Conservation (phyloP, 2,888 invertebrate genomes). For the Spilosoma lubricipeda region DNA sequence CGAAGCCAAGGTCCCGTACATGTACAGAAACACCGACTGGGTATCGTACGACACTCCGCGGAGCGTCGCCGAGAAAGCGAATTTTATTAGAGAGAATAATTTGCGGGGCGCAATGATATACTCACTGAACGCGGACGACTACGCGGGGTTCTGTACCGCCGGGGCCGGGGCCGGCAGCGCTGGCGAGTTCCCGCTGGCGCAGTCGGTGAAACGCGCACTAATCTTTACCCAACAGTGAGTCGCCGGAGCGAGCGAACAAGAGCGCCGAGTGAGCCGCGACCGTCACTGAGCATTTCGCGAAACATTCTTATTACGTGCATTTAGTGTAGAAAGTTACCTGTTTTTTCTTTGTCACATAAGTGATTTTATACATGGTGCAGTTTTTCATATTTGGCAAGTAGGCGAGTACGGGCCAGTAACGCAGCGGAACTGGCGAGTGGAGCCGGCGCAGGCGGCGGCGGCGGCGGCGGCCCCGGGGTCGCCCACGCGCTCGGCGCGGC, state of each 20-base stretch:
- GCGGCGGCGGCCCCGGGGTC: slow-evolving; percentile 20
- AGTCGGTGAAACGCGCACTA: slow-evolving; percentile 62
- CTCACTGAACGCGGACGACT: slow-evolving; percentile 93
- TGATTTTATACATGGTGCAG: slow-evolving; percentile 82
- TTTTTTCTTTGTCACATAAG: slow-evolving; percentile 78
- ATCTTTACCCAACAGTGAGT: background rate
- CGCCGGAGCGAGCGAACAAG: background rate
- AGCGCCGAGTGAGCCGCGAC: background rate
- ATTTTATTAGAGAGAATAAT: slow-evolving; percentile 87
- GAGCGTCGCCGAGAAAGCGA: slow-evolving; percentile 90
- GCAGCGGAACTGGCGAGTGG: slow-evolving; percentile 29
- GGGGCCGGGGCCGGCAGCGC: slow-evolving; percentile 36
- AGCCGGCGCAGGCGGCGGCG: slow-evolving; percentile 25
- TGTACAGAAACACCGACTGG: slow-evolving; percentile 91
- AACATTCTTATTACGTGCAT: slow-evolving; percentile 21
- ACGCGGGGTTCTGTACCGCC: slow-evolving; percentile 84
- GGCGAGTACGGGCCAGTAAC: slow-evolving; percentile 34
- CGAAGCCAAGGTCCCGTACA: slow-evolving; percentile 91
- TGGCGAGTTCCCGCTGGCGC: slow-evolving; percentile 59
- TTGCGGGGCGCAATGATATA: slow-evolving; percentile 95
- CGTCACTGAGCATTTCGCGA: background rate
- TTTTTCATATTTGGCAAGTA: slow-evolving; percentile 70
- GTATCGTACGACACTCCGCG: slow-evolving; percentile 92
- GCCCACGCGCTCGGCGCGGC: slow-evolving; percentile 40
- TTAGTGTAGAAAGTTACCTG: slow-evolving; percentile 66